Evolutionary conservation across 2,113 vertebrate species (phyloP).

Genomic region (Lucifuga dentata): DNA sequence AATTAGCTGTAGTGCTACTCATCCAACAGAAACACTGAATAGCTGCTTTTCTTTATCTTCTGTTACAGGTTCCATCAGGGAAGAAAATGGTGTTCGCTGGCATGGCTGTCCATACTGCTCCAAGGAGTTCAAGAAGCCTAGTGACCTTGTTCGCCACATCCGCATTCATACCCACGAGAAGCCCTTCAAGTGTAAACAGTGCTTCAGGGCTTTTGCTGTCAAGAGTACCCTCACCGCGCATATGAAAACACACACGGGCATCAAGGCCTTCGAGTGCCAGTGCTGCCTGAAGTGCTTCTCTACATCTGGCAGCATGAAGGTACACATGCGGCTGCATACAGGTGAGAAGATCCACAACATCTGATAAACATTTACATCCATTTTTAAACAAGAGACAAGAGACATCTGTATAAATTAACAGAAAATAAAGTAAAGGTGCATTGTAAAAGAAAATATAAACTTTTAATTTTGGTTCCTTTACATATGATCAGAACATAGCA

Average conservation of each 20-base stretch:
- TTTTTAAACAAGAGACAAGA: too few species aligned
- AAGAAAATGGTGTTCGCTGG: slow-evolving; percentile 96
- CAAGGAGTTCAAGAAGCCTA: slow-evolving; percentile 99
- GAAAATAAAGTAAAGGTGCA: too few species aligned
- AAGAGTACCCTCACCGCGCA: slow-evolving; percentile 99
- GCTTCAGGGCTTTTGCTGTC: slow-evolving; percentile 96
- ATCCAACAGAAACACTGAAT: neutral
- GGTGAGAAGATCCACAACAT: slow-evolving; percentile 79
- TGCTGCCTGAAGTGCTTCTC: slow-evolving; percentile 98
- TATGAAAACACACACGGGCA: slow-evolving; percentile 96
- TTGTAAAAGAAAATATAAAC: too few species aligned
- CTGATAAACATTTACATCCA: too few species aligned
- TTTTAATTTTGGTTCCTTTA: too few species aligned
- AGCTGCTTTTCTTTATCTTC: neutral
- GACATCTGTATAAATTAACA: too few species aligned
- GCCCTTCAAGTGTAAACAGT: slow-evolving; percentile 98
- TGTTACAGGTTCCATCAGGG: slow-evolving; percentile 90
- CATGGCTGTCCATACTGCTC: slow-evolving; percentile 96
- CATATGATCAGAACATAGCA: too few species aligned
- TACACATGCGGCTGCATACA: slow-evolving; percentile 97
- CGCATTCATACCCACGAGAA: slow-evolving; percentile 99
- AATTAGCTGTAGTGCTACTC: neutral
- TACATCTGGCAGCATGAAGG: slow-evolving; percentile 98
- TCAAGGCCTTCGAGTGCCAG: slow-evolving; percentile 98
- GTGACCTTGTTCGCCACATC: slow-evolving; percentile 96